These are phyloP conservation scores for Amphipoea oculea DNA, from an alignment of 2,888 invertebrate species.

Conservation along the genomic window DNA sequence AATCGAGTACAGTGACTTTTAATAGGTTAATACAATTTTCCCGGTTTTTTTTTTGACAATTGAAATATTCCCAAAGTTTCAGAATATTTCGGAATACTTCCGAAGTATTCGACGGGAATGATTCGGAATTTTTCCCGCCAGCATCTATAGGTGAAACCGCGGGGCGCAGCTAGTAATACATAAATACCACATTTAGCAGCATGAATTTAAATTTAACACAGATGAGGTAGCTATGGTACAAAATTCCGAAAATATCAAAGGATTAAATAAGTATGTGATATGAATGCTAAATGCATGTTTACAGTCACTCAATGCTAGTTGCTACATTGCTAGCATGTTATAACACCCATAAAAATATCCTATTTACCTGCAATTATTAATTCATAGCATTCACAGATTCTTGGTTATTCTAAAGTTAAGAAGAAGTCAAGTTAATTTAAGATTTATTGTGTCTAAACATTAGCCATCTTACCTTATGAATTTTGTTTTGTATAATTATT, in stretches of 20 bases:
- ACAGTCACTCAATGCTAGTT: neutral
- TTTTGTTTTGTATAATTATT: neutral
- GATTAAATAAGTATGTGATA: neutral
- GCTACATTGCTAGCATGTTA: neutral
- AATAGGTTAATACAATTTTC: no score
- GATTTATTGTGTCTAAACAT: neutral
- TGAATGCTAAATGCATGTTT: neutral
- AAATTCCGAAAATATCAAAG: neutral
- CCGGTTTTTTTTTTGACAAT: no score
- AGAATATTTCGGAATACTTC: no score
- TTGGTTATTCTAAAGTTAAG: constrained; percentile 6
- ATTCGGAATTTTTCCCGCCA: no score
- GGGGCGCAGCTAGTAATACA: neutral
- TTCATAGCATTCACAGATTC: neutral
- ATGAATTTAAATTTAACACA: neutral
- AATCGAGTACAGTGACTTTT: no score
- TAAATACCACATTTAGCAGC: neutral
- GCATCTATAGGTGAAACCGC: no score
- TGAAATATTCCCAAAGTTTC: no score
- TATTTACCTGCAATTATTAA: neutral
- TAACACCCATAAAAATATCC: constrained; percentile 6
- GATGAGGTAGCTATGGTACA: neutral
- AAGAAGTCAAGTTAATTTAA: neutral
- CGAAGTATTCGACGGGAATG: no score
- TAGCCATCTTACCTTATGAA: neutral